Evolutionary conservation across 2,797 vertebrate genomes (phyloP), one percentile per base, ranked within the genome.

Genomic region (Cossypha dichroa): DNA sequence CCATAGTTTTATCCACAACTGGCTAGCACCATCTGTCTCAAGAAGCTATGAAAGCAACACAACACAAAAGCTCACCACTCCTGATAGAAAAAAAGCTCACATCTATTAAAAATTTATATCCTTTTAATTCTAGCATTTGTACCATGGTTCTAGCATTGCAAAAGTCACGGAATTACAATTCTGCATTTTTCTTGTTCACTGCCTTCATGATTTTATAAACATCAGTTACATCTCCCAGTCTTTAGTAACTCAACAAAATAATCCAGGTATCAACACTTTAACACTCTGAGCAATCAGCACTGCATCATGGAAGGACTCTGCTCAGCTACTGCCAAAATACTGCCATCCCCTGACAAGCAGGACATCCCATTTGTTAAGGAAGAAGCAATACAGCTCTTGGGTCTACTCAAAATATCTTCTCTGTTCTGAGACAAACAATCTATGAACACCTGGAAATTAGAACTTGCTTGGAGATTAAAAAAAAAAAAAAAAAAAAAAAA

Each of bases 321-420:
- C 33, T 86, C 83, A 86, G 73, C 25, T 73, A 33, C 51, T 58
- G 52, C 54, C n/a, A 72, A 88, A 88, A 77, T 25, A 79, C 15
- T 48, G 64, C 36, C 64, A 38, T 15, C 1, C 19, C 9, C 28
- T 75, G 34, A 86, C 64, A 74, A 66, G 43, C 5, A 85, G 23
- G 43, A 72, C 14, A 19, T 63, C 22, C 7, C 31, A 41, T 69
- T 9, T 28, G 38, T 67, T 70, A 73, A 48, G 17, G 33, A 93
- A 49, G 18, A 73, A 69, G 23, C 20, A 85, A 76, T 8, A 41
- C 5, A 74, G 58, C 25, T 88, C 41, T 64, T 33, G 18, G 23
- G 23, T 85, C 52, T 70, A 77, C 20, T 34, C 26, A 70, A 49
- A 90, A 26, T 23, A 72, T 17, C 25, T 15, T 58, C n/a, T 36